phyloP scores from a whole-genome alignment of 2,113 vertebrate species.

The Spea bombifrons region DNA sequence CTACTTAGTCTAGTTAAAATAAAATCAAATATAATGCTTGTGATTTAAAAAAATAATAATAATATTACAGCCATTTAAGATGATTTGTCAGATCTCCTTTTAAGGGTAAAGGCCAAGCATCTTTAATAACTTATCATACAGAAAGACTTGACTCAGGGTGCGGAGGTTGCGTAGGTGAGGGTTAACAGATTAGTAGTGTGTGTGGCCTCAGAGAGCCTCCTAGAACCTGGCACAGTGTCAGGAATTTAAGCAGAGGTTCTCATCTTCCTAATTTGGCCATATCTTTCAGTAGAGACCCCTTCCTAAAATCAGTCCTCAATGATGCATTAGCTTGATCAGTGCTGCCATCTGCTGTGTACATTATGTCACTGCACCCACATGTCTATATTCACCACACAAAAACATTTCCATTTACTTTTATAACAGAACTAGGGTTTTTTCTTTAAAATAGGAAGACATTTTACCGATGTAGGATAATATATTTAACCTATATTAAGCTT shows the following conservation, averaged over 20 bases:
- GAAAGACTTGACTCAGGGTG: neutral
- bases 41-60: too few relatives aligned
- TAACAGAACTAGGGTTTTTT: too few relatives aligned
- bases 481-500: too few relatives aligned
- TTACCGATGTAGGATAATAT: too few relatives aligned
- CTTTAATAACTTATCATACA: too few relatives aligned
- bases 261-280: conserved; percentile 48
- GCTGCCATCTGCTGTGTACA: conserved; percentile 15
- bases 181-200: conserved; percentile 21
- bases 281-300: conserved; percentile 20
- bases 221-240: conserved; percentile 22
- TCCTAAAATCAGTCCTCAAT: neutral
- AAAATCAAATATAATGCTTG: too few relatives aligned
- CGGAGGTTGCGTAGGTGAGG: neutral
- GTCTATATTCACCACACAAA: too few relatives aligned
- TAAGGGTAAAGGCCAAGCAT: neutral
- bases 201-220: conserved; percentile 16
- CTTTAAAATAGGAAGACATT: too few relatives aligned
- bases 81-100: neutral
- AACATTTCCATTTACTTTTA: too few relatives aligned
- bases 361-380: neutral
- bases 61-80: too few relatives aligned
- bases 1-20: too few relatives aligned
- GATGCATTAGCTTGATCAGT: neutral
- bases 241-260: conserved; percentile 32